A percentile compares a stretch with the other conserved stretches of the same genome.
Conservation (phyloP, 2,888 invertebrate species). For the Brachypalpus laphriformis region DNA sequence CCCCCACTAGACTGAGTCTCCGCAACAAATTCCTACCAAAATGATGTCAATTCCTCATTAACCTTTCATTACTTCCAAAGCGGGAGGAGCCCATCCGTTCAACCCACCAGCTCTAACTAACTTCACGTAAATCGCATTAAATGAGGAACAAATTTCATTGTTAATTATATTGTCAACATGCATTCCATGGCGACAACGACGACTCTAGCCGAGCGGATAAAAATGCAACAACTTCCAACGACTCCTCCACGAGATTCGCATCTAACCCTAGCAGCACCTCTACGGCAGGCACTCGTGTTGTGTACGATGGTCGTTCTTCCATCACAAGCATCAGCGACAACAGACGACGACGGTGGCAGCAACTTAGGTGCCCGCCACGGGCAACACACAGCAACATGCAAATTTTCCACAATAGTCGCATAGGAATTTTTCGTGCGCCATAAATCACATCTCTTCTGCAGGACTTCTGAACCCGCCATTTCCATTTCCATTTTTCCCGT, state of each 20-base stretch:
- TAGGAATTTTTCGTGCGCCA: slow-evolving; percentile 73
- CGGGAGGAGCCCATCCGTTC: slow-evolving; percentile 29
- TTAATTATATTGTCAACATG: slow-evolving; percentile 81
- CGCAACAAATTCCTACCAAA: slow-evolving; percentile 57
- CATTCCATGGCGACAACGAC: slow-evolving; percentile 66
- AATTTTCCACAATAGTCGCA: slow-evolving; percentile 70
- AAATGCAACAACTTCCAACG: slow-evolving; percentile 29
- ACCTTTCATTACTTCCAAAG: slow-evolving; percentile 63
- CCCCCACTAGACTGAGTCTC: no score
- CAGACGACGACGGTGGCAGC: slow-evolving; percentile 49
- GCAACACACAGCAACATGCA: slow-evolving; percentile 64
- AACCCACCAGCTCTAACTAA: slow-evolving; percentile 43
- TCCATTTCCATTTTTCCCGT: slow-evolving; percentile 38
- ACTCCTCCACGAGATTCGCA: slow-evolving; percentile 72
- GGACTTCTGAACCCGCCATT: slow-evolving; percentile 73
- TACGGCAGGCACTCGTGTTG: slow-evolving; percentile 47
- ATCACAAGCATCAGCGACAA: slow-evolving; percentile 50
- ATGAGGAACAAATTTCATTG: slow-evolving; percentile 81
- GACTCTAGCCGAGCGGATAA: slow-evolving; percentile 23
- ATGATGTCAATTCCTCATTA: slow-evolving; percentile 72
- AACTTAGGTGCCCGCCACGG: slow-evolving; percentile 19
- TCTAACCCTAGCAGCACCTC: slow-evolving; percentile 72
- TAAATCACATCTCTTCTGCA: slow-evolving; percentile 74
- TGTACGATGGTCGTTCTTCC: slow-evolving; percentile 41
- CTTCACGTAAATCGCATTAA: slow-evolving; percentile 75